Conservation (phyloP, 1,140 invertebrate species). For the Magallana gigas region DNA sequence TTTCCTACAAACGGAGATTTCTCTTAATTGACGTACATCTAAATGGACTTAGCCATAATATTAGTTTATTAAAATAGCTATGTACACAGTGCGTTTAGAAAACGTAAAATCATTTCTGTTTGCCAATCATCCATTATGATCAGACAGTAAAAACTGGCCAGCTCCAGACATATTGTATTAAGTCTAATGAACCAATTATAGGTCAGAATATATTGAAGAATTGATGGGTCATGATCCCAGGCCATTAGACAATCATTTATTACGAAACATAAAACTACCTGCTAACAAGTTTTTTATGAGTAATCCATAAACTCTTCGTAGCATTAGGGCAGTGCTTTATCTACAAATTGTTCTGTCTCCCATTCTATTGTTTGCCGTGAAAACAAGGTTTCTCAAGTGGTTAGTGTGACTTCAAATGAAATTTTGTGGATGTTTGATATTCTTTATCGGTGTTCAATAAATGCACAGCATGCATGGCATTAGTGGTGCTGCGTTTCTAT, state of each 20-base stretch:
- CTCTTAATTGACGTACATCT: neutral
- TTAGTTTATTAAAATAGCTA: neutral
- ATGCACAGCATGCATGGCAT: too few species aligned
- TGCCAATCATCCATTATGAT: neutral
- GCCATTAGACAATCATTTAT: constrained; percentile 13
- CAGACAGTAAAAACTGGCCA: constrained; percentile 13
- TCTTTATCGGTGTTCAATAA: too few species aligned
- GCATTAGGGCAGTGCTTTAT: too few species aligned
- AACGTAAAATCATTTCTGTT: constrained; percentile 26
- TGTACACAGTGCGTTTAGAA: neutral
- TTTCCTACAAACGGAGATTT: neutral
- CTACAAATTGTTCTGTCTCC: too few species aligned
- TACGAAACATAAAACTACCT: neutral
- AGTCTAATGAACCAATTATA: neutral
- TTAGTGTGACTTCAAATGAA: too few species aligned
- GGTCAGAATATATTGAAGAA: neutral
- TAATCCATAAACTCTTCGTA: too few species aligned
- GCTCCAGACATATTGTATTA: neutral
- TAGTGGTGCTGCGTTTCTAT: too few species aligned
- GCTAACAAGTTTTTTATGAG: too few species aligned
- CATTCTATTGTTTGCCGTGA: too few species aligned
- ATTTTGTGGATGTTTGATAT: too few species aligned
- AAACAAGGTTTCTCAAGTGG: too few species aligned
- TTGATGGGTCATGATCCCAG: neutral
- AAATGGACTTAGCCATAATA: constrained; percentile 18